Conservation (phyloP, 2,797 vertebrate genomes). For the Esox lucius region DNA sequence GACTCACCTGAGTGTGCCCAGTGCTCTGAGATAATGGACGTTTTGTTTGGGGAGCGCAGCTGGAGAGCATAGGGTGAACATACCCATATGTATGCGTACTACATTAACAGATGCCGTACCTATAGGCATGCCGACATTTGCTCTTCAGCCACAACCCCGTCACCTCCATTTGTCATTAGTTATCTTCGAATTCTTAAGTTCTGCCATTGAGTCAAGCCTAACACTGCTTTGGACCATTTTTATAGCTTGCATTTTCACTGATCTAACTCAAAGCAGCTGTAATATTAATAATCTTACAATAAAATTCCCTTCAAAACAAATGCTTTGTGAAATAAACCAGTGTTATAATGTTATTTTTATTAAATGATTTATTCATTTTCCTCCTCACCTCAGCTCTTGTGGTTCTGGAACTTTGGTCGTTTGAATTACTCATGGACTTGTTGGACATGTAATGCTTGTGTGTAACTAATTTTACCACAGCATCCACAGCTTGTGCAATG, state of each 20-base stretch:
- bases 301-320: slow-evolving; percentile 49
- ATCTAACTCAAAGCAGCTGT: slow-evolving; percentile 44
- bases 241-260: slow-evolving; percentile 27
- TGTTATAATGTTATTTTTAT: slow-evolving; percentile 43
- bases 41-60: slow-evolving; percentile 53
- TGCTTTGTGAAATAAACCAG: slow-evolving; percentile 60
- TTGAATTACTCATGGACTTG: slow-evolving; percentile 42
- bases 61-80: slow-evolving; percentile 15
- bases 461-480: slow-evolving; percentile 38
- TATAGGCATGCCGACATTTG: neutral
- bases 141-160: neutral
- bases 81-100: neutral
- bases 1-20: slow-evolving; percentile 64
- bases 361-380: slow-evolving; percentile 41
- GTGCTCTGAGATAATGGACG: slow-evolving; percentile 43
- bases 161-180: neutral
- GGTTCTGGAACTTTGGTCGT: slow-evolving; percentile 19
- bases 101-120: neutral
- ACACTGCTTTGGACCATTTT: slow-evolving; percentile 1
- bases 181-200: too few species aligned
- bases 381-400: slow-evolving; percentile 21
- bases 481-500: slow-evolving; percentile 23
- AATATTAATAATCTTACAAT: slow-evolving; percentile 46
- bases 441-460: slow-evolving; percentile 45
- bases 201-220: neutral